Evolutionary conservation across 2,888 invertebrate genomes (phyloP).

Genomic region (Parelbella ahira): DNA sequence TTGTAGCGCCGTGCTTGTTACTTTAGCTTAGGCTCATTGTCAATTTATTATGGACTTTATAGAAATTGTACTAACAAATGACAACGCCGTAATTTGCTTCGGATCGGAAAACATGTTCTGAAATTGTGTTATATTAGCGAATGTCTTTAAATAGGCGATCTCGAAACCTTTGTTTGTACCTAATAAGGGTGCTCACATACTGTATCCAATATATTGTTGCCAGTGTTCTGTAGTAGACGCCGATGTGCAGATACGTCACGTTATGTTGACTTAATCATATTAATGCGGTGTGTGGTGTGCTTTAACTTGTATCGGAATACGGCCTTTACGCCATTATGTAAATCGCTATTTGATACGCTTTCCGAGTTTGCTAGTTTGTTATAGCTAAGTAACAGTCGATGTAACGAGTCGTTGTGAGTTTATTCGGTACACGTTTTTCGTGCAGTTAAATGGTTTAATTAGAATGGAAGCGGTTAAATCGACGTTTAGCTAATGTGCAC

Average conservation of each 20-base stretch:
- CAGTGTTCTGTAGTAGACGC: no score
- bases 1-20: conserved; percentile 17
- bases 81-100: no score
- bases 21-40: conserved; percentile 11
- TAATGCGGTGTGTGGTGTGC: conserved; percentile 50
- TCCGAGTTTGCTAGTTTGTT: conserved; percentile 41
- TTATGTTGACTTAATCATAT: no score
- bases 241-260: no score
- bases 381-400: conserved; percentile 34
- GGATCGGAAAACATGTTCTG: not conserved
- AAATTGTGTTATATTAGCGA: no score
- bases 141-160: no score
- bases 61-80: conserved; percentile 4
- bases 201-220: no score
- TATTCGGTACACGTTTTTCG: conserved; percentile 16
- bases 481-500: conserved; percentile 1
- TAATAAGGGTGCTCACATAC: no score
- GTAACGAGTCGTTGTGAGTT: conserved; percentile 17
- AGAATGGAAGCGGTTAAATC: not conserved
- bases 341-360: conserved; percentile 64
- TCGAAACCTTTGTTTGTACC: no score
- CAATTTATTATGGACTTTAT: conserved; percentile 11
- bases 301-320: conserved; percentile 54
- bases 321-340: conserved; percentile 66
- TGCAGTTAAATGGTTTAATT: conserved; percentile 17